Evolutionary conservation across 2,888 invertebrate genomes (phyloP).

Genomic region (Scaptomyza reducta): DNA sequence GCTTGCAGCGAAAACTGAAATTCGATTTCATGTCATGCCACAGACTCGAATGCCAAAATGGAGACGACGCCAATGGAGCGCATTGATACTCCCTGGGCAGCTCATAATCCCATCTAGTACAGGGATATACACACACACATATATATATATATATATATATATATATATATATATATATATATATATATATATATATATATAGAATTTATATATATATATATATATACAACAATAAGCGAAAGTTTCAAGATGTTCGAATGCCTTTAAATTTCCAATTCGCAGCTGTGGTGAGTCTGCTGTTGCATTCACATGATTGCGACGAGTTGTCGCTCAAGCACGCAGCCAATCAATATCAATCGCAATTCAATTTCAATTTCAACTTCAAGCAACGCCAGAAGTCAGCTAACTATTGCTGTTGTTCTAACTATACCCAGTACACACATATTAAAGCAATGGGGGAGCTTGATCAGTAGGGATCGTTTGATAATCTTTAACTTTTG

Average conservation of each 20-base stretch:
- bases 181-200: slow-evolving; percentile 10
- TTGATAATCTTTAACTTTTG: no score
- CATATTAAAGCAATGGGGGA: not conserved
- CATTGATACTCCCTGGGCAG: slow-evolving; percentile 47
- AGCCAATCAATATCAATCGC: slow-evolving; percentile 83
- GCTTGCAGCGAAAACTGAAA: slow-evolving; percentile 53
- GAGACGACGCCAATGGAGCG: slow-evolving; percentile 26
- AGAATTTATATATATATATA: slow-evolving; percentile 16
- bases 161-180: slow-evolving; percentile 11
- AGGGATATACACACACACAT: not conserved
- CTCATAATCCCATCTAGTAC: slow-evolving; percentile 41
- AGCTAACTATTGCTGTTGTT: slow-evolving; percentile 38
- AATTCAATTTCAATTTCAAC: slow-evolving; percentile 81
- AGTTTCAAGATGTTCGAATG: slow-evolving; percentile 60
- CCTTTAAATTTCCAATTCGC: slow-evolving; percentile 47
- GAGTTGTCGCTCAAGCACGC: slow-evolving; percentile 78
- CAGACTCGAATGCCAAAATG: slow-evolving; percentile 46
- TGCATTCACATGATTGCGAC: slow-evolving; percentile 71
- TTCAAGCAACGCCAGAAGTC: slow-evolving; percentile 70
- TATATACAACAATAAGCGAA: slow-evolving; percentile 69
- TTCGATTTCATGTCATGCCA: slow-evolving; percentile 70
- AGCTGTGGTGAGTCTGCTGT: slow-evolving; percentile 39
- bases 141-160: slow-evolving; percentile 16
- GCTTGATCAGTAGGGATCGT: no score
- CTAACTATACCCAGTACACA: slow-evolving; percentile 36